Conservation (phyloP, 2,888 invertebrate genomes). For the Reticulitermes lucifugus region DNA sequence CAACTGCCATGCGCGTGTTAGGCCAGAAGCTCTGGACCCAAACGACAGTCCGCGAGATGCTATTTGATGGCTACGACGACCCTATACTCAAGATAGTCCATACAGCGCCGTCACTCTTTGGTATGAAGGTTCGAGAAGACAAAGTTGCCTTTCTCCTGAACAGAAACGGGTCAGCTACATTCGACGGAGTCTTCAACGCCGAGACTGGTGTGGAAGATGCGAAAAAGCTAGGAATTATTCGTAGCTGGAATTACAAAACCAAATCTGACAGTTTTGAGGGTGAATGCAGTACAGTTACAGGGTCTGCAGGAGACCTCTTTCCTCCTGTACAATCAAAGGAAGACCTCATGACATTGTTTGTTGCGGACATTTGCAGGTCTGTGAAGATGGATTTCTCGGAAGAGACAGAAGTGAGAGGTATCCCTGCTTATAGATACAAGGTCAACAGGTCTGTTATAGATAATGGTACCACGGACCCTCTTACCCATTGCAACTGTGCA, state of each 20-base stretch:
- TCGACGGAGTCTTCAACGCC: slow-evolving; percentile 83
- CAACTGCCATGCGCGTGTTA: slow-evolving; percentile 65
- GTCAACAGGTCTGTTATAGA: slow-evolving; percentile 71
- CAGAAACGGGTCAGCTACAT: slow-evolving; percentile 80
- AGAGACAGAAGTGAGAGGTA: slow-evolving; percentile 68
- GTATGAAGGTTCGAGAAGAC: slow-evolving; percentile 69
- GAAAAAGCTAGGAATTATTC: slow-evolving; percentile 74
- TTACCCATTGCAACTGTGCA: slow-evolving; percentile 76
- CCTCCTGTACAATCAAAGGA: slow-evolving; percentile 73
- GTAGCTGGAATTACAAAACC: slow-evolving; percentile 78
- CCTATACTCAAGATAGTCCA: slow-evolving; percentile 75
- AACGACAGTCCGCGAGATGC: slow-evolving; percentile 74
- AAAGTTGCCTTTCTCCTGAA: slow-evolving; percentile 89
- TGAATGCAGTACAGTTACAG: slow-evolving; percentile 72
- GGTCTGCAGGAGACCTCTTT: slow-evolving; percentile 86
- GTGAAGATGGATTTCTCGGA: slow-evolving; percentile 68
- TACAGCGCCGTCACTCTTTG: slow-evolving; percentile 68
- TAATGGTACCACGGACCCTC: slow-evolving; percentile 70
- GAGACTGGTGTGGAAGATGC: slow-evolving; percentile 76
- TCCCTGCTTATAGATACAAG: slow-evolving; percentile 70
- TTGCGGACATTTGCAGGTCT: slow-evolving; percentile 76
- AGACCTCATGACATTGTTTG: slow-evolving; percentile 73
- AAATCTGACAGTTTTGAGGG: slow-evolving; percentile 66
- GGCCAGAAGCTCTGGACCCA: slow-evolving; percentile 69
- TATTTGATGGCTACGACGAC: slow-evolving; percentile 87